Evolutionary conservation across 2,113 vertebrate species (phyloP), one percentile per base, ranked within the genome.

Genomic region (Apaloderma vittatum): DNA sequence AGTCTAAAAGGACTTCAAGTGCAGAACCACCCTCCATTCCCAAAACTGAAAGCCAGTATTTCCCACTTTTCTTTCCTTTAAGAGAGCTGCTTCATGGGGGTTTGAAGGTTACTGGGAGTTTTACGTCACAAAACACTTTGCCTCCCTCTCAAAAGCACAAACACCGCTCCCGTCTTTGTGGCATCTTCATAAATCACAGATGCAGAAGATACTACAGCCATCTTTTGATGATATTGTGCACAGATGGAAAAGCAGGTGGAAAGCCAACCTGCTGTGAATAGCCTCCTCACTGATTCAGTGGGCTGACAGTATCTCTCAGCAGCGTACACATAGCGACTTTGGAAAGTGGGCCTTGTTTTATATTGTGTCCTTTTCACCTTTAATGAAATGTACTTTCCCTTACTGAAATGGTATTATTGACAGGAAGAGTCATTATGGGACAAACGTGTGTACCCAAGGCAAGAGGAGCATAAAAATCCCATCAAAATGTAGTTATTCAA

Each of bases 291-390:
- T 7, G 3, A 10, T 22, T 66, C 32, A 26, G 24, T 6, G 27
- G 24, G 18, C 55, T 54, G 30, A 36, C 40, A 22, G 9, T 4
- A 29, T 13, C 21, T 19, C 45, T 46, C 45, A 45, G 37, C 24
- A 61, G 5, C 4, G 15, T 8, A 18, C 3, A 11, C 1, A 4
- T 2, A 43, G 30, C 7, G 18, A 18, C n/a, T 37, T 46, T 3
- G 6, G 8, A 43, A 75, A 82, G 15, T 1, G 17, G 5, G 22
- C 13, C 34, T 93, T 37, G 14, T n/a, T 37, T 75, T 23, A 80
- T 6, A 40, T 40, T 40, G 11, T 40, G 40, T 40, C 40, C 40
- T 40, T 40, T 40, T 40, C 40, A 40, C 40, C 40, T 40, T 40
- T 40, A 40, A 40, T 3, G 11, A 55, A 73, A 58, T 9, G 11